Conservation (phyloP, 2,797 vertebrate genomes). For the Onychomys arenicola region DNA sequence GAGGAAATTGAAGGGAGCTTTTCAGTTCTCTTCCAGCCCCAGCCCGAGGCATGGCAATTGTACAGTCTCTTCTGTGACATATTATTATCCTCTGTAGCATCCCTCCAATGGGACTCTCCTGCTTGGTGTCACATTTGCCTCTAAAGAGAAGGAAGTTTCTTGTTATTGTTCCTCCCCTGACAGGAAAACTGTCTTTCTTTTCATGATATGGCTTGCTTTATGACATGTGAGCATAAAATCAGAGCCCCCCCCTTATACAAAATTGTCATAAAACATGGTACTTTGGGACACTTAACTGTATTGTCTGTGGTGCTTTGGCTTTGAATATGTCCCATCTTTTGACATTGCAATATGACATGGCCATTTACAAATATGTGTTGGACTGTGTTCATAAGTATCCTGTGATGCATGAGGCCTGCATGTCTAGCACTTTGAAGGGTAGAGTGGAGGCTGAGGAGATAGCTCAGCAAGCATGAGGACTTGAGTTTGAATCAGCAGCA, state of each 20-base stretch:
- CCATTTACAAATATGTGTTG: not conserved
- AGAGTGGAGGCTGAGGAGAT: not conserved
- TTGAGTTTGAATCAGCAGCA: not conserved
- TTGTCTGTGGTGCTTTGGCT: not conserved
- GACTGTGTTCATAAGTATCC: not conserved
- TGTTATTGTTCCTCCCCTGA: not conserved
- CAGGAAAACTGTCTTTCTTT: slow-evolving; percentile 25
- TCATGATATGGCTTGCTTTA: not conserved
- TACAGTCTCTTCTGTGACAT: slow-evolving; percentile 71
- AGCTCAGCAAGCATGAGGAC: not conserved
- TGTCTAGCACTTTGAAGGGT: not conserved
- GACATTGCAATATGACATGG: not conserved
- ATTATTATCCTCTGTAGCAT: slow-evolving; percentile 77
- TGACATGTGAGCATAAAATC: slow-evolving; percentile 73
- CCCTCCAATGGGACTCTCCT: slow-evolving; percentile 80
- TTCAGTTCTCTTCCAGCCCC: slow-evolving; percentile 64
- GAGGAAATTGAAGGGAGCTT: slow-evolving; percentile 60
- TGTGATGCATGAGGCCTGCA: not conserved
- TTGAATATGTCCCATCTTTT: not conserved
- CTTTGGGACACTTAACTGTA: not conserved
- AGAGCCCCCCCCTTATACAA: slow-evolving; percentile 47
- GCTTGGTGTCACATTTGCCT: slow-evolving; percentile 60
- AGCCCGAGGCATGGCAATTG: slow-evolving; percentile 71
- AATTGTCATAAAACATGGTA: slow-evolving; percentile 38
- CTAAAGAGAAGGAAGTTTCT: slow-evolving; percentile 50